Evolutionary conservation across 1,140 invertebrate species (phyloP).

Genomic region (Solenopsis fugax): DNA sequence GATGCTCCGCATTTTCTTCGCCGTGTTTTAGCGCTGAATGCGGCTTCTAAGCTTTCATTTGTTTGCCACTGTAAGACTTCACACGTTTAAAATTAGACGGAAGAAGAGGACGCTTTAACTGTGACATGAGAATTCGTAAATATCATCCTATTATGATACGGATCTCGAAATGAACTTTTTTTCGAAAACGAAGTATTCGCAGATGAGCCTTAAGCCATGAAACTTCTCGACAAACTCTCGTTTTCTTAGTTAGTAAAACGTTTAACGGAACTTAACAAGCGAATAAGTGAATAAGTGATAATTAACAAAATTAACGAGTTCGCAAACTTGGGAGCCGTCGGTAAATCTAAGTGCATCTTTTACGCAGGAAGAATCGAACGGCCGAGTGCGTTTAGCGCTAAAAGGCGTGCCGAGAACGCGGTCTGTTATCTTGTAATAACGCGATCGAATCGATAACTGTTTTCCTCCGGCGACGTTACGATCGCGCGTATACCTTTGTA

Average conservation of each 20-base stretch:
- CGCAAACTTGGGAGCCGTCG: background rate
- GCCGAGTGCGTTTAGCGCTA: slow-evolving; percentile 25
- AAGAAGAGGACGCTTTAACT: background rate
- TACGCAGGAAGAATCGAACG: background rate
- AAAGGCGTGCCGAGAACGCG: slow-evolving; percentile 36
- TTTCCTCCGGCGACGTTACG: slow-evolving; percentile 43
- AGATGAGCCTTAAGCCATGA: background rate
- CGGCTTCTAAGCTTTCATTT: background rate
- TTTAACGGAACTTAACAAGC: background rate
- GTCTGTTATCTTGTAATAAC: slow-evolving; percentile 43
- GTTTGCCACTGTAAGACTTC: background rate
- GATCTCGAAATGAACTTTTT: background rate
- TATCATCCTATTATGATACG: background rate
- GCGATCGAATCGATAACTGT: slow-evolving; percentile 28
- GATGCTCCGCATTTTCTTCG: background rate
- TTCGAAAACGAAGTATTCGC: background rate
- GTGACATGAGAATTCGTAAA: background rate
- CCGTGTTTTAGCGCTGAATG: slow-evolving; percentile 33
- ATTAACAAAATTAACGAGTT: background rate
- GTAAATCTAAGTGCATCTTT: background rate
- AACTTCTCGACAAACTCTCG: background rate
- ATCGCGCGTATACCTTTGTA: slow-evolving; percentile 49
- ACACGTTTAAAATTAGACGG: background rate
- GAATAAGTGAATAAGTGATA: background rate
- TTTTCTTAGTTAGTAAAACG: slow-evolving; percentile 4